phyloP scores from a whole-genome alignment of 2,888 invertebrate species.

The Ornithoptera priamus region DNA sequence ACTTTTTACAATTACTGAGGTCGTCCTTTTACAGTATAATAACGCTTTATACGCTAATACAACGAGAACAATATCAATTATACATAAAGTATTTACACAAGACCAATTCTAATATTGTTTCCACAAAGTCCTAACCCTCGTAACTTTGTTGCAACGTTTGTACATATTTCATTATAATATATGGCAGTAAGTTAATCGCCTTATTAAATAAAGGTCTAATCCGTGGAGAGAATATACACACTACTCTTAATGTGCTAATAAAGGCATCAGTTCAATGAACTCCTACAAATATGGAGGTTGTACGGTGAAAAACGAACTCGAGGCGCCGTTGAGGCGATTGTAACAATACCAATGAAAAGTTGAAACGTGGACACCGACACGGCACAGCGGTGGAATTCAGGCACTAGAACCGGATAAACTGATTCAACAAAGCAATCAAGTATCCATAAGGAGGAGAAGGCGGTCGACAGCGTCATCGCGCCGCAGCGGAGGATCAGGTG shows the following conservation, averaged over 20 bases:
- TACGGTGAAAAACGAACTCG: no score
- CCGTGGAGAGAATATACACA: not conserved
- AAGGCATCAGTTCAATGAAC: no score
- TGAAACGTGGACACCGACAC: not conserved
- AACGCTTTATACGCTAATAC: constrained; percentile 14
- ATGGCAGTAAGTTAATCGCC: constrained; percentile 13
- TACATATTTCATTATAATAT: constrained; percentile 11
- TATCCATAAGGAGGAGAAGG: constrained; percentile 11
- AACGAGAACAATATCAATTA: constrained; percentile 6
- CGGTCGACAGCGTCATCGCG: constrained; percentile 6
- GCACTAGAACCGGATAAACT: constrained; percentile 3
- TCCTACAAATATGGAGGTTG: no score
- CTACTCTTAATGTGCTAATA: no score
- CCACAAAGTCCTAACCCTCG: constrained; percentile 4
- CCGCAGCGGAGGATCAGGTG: constrained; percentile 9
- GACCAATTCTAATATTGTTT: constrained; percentile 8
- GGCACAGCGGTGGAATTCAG: constrained; percentile 1
- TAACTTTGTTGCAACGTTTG: not conserved
- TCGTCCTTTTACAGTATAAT: constrained; percentile 16
- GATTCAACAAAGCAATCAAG: constrained; percentile 4
- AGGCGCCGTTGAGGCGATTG: no score
- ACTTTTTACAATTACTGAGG: constrained; percentile 1
- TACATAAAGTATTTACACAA: constrained; percentile 13
- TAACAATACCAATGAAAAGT: no score
- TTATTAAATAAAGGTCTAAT: constrained; percentile 1